These are phyloP conservation scores for Xanthostigma xanthostigma DNA, from an alignment of 2,888 invertebrate species.

Conservation along the genomic window DNA sequence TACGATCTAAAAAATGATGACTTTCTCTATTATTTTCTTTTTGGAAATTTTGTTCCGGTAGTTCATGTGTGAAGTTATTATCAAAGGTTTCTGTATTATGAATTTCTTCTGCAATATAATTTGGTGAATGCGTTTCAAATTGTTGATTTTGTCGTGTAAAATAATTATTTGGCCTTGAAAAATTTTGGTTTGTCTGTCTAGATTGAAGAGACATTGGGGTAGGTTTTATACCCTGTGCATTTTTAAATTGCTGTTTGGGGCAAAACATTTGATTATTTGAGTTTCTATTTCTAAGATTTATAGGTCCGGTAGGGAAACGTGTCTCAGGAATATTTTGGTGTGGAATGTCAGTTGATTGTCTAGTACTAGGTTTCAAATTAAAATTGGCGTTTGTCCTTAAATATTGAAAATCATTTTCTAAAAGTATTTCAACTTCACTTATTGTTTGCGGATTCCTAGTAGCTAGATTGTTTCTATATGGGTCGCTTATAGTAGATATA, in stretches of 20 bases:
- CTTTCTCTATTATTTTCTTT: not conserved
- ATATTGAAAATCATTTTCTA: slow-evolving; percentile 1
- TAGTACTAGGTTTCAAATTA: not conserved
- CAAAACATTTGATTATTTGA: not conserved
- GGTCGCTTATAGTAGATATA: not conserved
- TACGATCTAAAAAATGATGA: not conserved
- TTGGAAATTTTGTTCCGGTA: not conserved
- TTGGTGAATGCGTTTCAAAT: not conserved
- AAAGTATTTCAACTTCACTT: not conserved
- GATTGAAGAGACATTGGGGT: not conserved
- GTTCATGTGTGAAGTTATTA: not conserved
- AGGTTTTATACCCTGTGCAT: not conserved
- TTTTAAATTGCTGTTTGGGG: not conserved
- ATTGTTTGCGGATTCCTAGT: not conserved
- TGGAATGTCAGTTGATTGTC: not conserved
- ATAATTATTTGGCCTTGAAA: not conserved
- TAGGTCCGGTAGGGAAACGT: not conserved
- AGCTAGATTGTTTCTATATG: not conserved
- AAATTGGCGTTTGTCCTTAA: not conserved
- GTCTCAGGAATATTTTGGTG: not conserved
- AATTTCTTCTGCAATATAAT: slow-evolving; percentile 1
- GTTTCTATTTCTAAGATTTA: not conserved
- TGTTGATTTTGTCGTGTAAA: not conserved
- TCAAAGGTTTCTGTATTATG: not conserved
- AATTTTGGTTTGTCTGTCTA: not conserved